Evolutionary conservation across 2,113 vertebrate genomes (phyloP), one percentile per base, ranked within the genome.

Genomic region (Serilophus lunatus): DNA sequence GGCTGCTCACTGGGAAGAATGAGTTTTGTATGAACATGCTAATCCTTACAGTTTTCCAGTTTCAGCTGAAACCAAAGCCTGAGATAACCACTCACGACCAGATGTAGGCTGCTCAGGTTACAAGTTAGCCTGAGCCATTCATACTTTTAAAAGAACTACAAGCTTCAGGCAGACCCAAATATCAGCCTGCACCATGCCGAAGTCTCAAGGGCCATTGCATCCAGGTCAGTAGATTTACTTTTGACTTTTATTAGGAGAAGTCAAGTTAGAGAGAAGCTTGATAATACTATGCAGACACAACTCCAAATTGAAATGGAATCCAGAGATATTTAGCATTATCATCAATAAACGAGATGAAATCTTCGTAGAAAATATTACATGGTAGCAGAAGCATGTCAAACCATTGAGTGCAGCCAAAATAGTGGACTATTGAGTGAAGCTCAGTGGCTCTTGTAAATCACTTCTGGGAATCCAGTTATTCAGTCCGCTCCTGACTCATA

Each of bases 51-150:
- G 81, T 96, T 87, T 82, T 74, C 63, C n/a, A 66, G 25, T 56
- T 90, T 80, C 86, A 83, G 19, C 53, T 96, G 75, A 80, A 78
- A 81, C 86, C 78, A 89, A 82, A 94, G 61, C 25, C 56, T 56
- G 42, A 84, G 81, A n/a, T 88, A 85, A 88, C 47, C 40, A 54
- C 49, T 66, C 78, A 86, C 80, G 93, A 19, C 3, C 38, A 88
- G 82, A 53, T 9, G 10, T 18, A 38, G 40, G 33, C 40, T 74
- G n/a, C 36, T 47, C 40, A 78, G 47, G 40, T 22, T 75, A 31
- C 40, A 70, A 2, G 10, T 60, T 36, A 90, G 16, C 72, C 38
- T 57, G 26, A 74, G n/a, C 13, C 17, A 45, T 68, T 56, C 50
- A 65, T 60, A 60, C 80, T 89, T 89, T 80, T 54, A 64, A 83